These are phyloP conservation scores for Creontiades dilutus DNA, from an alignment of 2,888 invertebrate species.

Conservation along the genomic window DNA sequence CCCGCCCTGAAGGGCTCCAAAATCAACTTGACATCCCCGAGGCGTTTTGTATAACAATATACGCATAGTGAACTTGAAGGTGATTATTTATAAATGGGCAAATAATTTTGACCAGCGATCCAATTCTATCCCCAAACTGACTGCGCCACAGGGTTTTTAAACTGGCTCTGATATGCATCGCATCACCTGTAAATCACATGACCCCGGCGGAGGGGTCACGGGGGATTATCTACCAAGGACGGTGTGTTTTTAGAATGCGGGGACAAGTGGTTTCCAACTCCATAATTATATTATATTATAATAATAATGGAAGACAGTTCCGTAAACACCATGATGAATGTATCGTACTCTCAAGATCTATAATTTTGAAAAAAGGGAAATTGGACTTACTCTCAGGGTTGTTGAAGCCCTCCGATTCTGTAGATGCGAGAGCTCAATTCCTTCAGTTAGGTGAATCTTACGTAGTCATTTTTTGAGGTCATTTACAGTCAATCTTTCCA, in stretches of 20 bases:
- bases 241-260: neutral
- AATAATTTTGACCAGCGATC: neutral
- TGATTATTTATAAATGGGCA: slow-evolving; percentile 8
- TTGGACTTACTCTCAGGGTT: too few relatives aligned
- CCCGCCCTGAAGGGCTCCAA: slow-evolving; percentile 44
- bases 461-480: too few relatives aligned
- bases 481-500: too few relatives aligned
- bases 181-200: slow-evolving; percentile 63
- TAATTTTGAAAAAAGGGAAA: too few relatives aligned
- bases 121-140: neutral
- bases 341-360: neutral
- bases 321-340: neutral
- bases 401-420: too few relatives aligned
- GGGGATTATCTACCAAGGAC: slow-evolving; percentile 40
- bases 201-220: slow-evolving; percentile 41
- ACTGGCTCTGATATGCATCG: slow-evolving; percentile 14
- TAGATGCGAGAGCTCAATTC: too few relatives aligned
- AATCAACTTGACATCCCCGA: slow-evolving; percentile 30
- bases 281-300: slow-evolving; percentile 3
- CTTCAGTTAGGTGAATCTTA: too few relatives aligned
- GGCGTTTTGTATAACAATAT: slow-evolving; percentile 20
- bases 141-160: neutral
- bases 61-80: neutral
- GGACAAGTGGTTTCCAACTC: slow-evolving; percentile 35
- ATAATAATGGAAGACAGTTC: neutral